These are phyloP conservation scores for Drosophila tristis DNA, from an alignment of 1,140 invertebrate genomes.

Conservation along the genomic window DNA sequence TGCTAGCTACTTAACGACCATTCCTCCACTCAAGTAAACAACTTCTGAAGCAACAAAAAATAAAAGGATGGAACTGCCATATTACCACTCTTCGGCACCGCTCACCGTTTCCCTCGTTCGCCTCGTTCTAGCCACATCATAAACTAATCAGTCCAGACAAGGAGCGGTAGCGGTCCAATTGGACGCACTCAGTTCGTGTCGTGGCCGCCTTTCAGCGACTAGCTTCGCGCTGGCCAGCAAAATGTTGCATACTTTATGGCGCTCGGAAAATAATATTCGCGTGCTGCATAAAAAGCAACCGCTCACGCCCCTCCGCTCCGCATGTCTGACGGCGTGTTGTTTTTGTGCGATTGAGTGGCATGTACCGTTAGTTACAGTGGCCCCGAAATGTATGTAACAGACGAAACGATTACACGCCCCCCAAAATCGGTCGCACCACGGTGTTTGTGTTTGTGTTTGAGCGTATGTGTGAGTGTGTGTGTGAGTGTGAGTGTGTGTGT, in stretches of 20 bases:
- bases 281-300: constrained; percentile 42
- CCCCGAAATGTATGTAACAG: constrained; percentile 38
- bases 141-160: constrained; percentile 43
- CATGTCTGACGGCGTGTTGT: constrained; percentile 3
- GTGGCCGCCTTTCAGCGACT: neutral
- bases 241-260: constrained; percentile 62
- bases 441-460: too few relatives aligned
- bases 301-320: neutral
- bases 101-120: neutral
- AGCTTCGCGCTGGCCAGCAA: constrained; percentile 45
- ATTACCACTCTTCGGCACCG: neutral
- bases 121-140: constrained; percentile 22
- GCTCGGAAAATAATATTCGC: constrained; percentile 55
- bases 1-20: constrained; percentile 6
- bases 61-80: constrained; percentile 6
- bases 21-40: constrained; percentile 1
- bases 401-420: constrained; percentile 36
- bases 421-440: neutral
- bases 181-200: neutral
- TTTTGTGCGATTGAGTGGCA: constrained; percentile 53
- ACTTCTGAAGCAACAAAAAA: neutral
- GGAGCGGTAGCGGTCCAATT: constrained; percentile 2
- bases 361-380: constrained; percentile 56
- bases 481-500: too few relatives aligned
- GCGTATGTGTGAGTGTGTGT: too few relatives aligned